A percentile compares a stretch with the other conserved stretches of the same genome.
Evolutionary conservation across 2,797 vertebrate species (phyloP).

Genomic region (Molossus molossus): DNA sequence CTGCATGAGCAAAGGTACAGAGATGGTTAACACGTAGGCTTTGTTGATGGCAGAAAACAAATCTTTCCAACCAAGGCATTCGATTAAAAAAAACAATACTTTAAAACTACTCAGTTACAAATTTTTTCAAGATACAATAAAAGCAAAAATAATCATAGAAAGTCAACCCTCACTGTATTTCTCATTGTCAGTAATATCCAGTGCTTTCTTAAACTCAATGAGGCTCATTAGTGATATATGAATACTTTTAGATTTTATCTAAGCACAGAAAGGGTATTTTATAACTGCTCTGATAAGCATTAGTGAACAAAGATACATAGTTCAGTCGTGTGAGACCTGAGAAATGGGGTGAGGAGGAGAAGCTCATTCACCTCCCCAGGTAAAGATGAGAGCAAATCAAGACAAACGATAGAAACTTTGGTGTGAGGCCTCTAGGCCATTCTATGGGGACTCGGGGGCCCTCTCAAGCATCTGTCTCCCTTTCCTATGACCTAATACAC

Average conservation of each 20-base stretch:
- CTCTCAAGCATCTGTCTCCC: background rate
- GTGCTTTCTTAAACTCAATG: constrained; percentile 24
- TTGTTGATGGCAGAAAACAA: background rate
- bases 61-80: constrained; percentile 47
- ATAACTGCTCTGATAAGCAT: background rate
- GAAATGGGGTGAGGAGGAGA: background rate
- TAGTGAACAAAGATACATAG: background rate
- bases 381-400: constrained; percentile 13
- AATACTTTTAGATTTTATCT: constrained; percentile 33
- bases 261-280: background rate
- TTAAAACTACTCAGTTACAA: constrained; percentile 11
- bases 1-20: background rate
- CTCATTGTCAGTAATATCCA: constrained; percentile 19
- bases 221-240: background rate
- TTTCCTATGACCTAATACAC: background rate
- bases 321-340: background rate
- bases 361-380: background rate
- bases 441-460: background rate
- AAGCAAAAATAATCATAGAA: constrained; percentile 20
- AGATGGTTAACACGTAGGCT: background rate
- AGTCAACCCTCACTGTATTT: background rate
- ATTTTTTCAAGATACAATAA: background rate
- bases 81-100: background rate
- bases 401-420: background rate
- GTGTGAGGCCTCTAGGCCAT: background rate